phyloP scores from a whole-genome alignment of 2,113 vertebrate species.

The Lipophrys pholis region DNA sequence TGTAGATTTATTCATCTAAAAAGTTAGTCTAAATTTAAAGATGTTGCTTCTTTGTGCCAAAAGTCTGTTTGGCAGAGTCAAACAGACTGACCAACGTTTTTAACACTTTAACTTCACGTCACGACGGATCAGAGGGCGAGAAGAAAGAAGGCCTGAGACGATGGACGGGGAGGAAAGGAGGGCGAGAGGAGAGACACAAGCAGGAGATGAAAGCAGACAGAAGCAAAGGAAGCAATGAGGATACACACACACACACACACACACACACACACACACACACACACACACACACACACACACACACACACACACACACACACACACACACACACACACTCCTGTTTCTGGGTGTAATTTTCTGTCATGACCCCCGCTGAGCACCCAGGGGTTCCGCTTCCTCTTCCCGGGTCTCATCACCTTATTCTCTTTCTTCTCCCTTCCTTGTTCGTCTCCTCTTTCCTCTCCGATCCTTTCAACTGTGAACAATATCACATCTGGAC shows the following conservation, averaged over 20 bases:
- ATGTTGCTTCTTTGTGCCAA: too few species aligned
- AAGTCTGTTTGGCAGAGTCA: too few species aligned
- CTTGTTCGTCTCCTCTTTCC: background rate
- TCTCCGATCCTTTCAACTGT: conserved; percentile 10
- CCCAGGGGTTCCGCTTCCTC: conserved; percentile 16
- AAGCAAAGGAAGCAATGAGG: background rate
- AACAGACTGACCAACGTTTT: fast-evolving
- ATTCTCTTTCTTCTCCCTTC: background rate
- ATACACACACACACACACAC: background rate
- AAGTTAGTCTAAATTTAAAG: too few species aligned
- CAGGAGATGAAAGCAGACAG: conserved; percentile 23
- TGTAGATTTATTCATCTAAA: too few species aligned
- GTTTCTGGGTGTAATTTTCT: background rate
- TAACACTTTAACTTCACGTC: background rate
- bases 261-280: conserved; percentile 20
- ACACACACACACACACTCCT: conserved; percentile 12
- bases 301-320: conserved; percentile 4
- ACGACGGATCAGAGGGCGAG: background rate
- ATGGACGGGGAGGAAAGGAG: background rate
- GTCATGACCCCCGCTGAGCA: background rate
- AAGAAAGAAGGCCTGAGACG: background rate
- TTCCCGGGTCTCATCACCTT: background rate
- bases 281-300: conserved; percentile 13
- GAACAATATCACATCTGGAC: conserved; percentile 59
- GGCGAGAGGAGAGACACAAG: background rate